phyloP scores from a whole-genome alignment of 2,888 invertebrate species.

The Mythimna albipuncta region DNA sequence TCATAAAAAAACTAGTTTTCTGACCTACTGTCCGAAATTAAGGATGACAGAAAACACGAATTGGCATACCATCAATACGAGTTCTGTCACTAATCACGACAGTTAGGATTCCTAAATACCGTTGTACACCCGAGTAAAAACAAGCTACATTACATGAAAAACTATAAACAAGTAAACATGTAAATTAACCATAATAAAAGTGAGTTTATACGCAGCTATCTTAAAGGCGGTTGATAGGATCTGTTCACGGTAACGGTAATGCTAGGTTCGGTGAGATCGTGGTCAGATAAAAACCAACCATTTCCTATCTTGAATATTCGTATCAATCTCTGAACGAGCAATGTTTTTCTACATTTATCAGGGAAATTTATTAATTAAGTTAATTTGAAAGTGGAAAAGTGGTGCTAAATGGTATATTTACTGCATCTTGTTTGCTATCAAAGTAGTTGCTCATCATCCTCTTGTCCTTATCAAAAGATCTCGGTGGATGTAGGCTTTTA shows the following conservation, averaged over 20 bases:
- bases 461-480: neutral
- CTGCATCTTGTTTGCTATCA: neutral
- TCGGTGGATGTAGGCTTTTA: neutral
- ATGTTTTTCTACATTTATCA: slow-evolving; percentile 48
- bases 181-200: slow-evolving; percentile 47
- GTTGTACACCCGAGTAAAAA: slow-evolving; percentile 2
- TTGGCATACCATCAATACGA: too few species aligned
- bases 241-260: slow-evolving; percentile 56
- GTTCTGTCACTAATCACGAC: too few species aligned
- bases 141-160: slow-evolving; percentile 33
- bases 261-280: slow-evolving; percentile 50
- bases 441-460: neutral
- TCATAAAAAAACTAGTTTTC: too few species aligned
- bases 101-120: neutral
- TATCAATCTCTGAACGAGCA: slow-evolving; percentile 51
- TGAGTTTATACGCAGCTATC: slow-evolving; percentile 47
- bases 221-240: slow-evolving; percentile 43
- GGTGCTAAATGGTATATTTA: slow-evolving; percentile 5
- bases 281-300: slow-evolving; percentile 41
- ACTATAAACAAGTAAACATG: slow-evolving; percentile 22
- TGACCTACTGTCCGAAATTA: too few species aligned
- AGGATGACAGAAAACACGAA: too few species aligned
- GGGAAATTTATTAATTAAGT: slow-evolving; percentile 34
- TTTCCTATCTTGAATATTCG: slow-evolving; percentile 57
- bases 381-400: slow-evolving; percentile 36